Evolutionary conservation across 2,888 invertebrate species (phyloP), one percentile per base, ranked within the genome.

Genomic region (Ectemnius cavifrons): DNA sequence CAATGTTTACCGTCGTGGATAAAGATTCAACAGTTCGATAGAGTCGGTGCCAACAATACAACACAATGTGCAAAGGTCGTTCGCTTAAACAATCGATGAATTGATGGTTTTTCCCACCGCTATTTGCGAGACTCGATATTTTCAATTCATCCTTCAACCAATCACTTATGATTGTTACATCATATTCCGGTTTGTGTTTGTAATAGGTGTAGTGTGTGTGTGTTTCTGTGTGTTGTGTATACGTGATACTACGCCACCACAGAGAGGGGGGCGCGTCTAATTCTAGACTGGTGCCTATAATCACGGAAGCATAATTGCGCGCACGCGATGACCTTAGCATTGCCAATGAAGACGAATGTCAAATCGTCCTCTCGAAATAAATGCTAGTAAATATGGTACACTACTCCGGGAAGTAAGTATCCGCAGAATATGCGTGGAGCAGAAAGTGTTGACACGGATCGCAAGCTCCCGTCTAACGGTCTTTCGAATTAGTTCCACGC

Each of bases 201-300:
- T n/a, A 16, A 4, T 11, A 47, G n/a, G 14, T n/a, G 14, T 16
- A 23, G 14, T 52, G 52, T 37, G 5, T 37, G 6, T 37, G 37
- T 37, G 37, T 52, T 0, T 52, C 6, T 52, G 16, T 16, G 52
- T 5, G 52, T 14, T 52, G 16, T 16, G 52, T 37, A 37, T 37
- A 37, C 37, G 5, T 37, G 37, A 37, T 37, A 8, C 37, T 37
- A 8, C 58, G 65, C 45, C 72, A 20, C 49, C 63, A 37, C 47
- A 52, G 49, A 23, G 20, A 20, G 49, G 16, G 58, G 37, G 63
- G n/a, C 52, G 11, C 14, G 28, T 69, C 65, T 72, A 76, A 70
- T 67, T 67, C 67, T 77, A 67, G 70, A 67, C 58, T 63, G 47
- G 56, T 59, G 47, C 72, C 63, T 75, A 63, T 56, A 58, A 77